These are phyloP conservation scores for Orius insidiosus DNA, from an alignment of 1,140 invertebrate genomes.

Conservation along the genomic window DNA sequence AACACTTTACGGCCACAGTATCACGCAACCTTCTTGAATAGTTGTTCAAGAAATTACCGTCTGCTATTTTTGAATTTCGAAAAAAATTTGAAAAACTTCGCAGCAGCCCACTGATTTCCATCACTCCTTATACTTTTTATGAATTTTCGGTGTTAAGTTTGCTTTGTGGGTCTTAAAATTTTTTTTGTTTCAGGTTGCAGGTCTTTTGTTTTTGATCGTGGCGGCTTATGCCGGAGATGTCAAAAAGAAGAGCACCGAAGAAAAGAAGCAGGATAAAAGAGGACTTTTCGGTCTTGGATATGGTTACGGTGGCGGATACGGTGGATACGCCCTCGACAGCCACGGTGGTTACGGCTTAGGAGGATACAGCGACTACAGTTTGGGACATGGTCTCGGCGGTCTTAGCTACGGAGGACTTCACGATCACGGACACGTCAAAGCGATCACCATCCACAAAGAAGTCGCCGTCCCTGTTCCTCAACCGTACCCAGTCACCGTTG, in stretches of 20 bases:
- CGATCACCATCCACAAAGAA: constrained; percentile 30
- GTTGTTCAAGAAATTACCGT: too few relatives aligned
- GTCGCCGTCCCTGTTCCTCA: constrained; percentile 35
- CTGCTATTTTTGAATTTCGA: too few relatives aligned
- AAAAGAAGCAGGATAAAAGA: constrained; percentile 18
- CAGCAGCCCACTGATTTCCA: too few relatives aligned
- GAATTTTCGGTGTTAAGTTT: too few relatives aligned
- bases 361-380: constrained; percentile 7
- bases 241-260: constrained; percentile 12
- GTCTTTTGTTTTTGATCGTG: constrained; percentile 10
- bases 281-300: constrained; percentile 16
- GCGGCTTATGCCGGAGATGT: constrained; percentile 10
- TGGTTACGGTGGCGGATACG: constrained; percentile 15
- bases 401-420: not conserved
- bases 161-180: too few relatives aligned
- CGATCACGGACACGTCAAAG: constrained; percentile 26
- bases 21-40: too few relatives aligned
- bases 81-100: too few relatives aligned
- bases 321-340: constrained; percentile 2
- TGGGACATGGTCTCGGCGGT: constrained; percentile 12
- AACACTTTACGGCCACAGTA: too few relatives aligned
- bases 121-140: too few relatives aligned
- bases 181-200: not conserved
- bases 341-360: constrained; percentile 5
- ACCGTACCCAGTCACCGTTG: constrained; percentile 31